phyloP scores from a whole-genome alignment of 2,888 invertebrate species.

The Tineola bisselliella region DNA sequence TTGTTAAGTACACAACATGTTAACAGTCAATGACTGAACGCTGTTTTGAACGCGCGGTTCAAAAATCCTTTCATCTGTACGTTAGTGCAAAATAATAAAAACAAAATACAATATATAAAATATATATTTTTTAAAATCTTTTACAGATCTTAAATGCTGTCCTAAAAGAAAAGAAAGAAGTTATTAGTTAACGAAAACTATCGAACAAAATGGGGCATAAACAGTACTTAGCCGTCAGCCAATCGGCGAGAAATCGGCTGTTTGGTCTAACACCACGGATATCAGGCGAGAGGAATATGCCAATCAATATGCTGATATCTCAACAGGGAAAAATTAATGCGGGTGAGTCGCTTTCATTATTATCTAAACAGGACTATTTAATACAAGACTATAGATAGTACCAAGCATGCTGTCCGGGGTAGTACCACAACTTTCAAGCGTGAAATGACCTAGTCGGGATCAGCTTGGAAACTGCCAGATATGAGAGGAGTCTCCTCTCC shows the following conservation, averaged over 20 bases:
- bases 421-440: too few species aligned
- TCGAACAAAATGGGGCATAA: conserved; percentile 73
- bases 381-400: too few species aligned
- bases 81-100: neutral
- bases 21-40: neutral
- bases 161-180: neutral
- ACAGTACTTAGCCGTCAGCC: conserved; percentile 80
- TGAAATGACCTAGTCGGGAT: too few species aligned
- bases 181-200: neutral
- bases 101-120: neutral
- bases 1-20: neutral
- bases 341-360: conserved; percentile 75
- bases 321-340: conserved; percentile 78
- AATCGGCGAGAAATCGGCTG: conserved; percentile 75
- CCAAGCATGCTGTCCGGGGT: too few species aligned
- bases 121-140: neutral
- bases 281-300: conserved; percentile 55
- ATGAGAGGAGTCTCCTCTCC: too few species aligned
- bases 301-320: conserved; percentile 83
- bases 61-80: neutral
- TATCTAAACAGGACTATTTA: too few species aligned
- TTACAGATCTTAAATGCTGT: conserved; percentile 4
- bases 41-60: neutral
- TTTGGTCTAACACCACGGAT: conserved; percentile 70
- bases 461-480: too few species aligned